Conservation (phyloP, 2,888 invertebrate genomes). For the Machimus rusticus region DNA sequence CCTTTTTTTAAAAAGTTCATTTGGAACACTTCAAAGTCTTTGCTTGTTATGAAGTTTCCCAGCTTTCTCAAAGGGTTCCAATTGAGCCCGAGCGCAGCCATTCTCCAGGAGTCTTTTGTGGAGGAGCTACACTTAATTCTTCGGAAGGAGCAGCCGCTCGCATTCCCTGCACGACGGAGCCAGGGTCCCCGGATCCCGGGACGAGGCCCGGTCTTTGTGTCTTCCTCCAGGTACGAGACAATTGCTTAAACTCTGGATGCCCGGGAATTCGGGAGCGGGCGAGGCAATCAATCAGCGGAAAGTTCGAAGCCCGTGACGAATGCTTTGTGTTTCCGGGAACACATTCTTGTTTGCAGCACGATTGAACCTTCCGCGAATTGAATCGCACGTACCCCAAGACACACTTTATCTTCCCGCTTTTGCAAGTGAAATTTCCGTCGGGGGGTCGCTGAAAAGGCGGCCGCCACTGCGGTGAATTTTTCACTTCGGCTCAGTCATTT, state of each 20-base stretch:
- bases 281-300: constrained; percentile 30
- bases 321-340: constrained; percentile 4
- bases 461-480: constrained; percentile 14
- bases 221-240: constrained; percentile 12
- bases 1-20: background rate
- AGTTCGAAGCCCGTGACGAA: background rate
- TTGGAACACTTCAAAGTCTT: background rate
- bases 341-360: constrained; percentile 23
- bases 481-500: constrained; percentile 19
- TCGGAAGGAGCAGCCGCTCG: background rate
- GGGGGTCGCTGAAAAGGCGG: background rate
- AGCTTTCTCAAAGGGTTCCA: background rate
- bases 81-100: background rate
- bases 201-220: background rate
- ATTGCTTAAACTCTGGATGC: background rate
- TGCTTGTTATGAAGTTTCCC: constrained; percentile 1
- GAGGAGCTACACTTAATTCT: background rate
- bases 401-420: constrained; percentile 31
- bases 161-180: background rate
- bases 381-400: constrained; percentile 30
- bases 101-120: background rate
- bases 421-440: constrained; percentile 9
- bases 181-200: background rate
- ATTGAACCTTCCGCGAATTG: constrained; percentile 20
- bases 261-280: background rate